Evolutionary conservation across 2,888 invertebrate species (phyloP).

Genomic region (Zaprionus obscuricornis): DNA sequence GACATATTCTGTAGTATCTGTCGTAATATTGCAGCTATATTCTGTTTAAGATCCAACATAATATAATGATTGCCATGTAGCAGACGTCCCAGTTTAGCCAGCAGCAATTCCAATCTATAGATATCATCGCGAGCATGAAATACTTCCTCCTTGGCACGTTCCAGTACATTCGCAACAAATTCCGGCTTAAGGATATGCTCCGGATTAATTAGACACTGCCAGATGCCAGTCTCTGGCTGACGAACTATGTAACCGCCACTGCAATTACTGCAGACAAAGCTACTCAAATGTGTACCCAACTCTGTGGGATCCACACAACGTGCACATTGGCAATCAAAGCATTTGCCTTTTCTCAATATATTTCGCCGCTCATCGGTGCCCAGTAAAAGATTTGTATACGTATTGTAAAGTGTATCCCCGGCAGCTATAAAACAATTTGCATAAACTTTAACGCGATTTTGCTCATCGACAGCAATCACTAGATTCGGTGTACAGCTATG

Average conservation of each 20-base stretch:
- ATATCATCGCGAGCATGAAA: slow-evolving; percentile 82
- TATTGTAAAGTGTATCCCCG: slow-evolving; percentile 87
- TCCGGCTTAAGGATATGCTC: slow-evolving; percentile 70
- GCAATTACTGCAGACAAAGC: slow-evolving; percentile 73
- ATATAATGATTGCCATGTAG: slow-evolving; percentile 88
- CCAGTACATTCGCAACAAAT: slow-evolving; percentile 84
- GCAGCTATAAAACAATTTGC: slow-evolving; percentile 87
- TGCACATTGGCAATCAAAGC: slow-evolving; percentile 88
- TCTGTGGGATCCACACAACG: slow-evolving; percentile 90
- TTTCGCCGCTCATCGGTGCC: slow-evolving; percentile 88
- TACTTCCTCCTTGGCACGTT: slow-evolving; percentile 83
- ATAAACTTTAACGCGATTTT: slow-evolving; percentile 87
- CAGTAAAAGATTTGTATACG: slow-evolving; percentile 89
- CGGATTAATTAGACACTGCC: slow-evolving; percentile 76
- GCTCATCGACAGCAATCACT: slow-evolving; percentile 88
- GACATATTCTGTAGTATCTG: slow-evolving; percentile 84
- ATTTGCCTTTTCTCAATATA: slow-evolving; percentile 88
- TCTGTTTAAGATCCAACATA: slow-evolving; percentile 88
- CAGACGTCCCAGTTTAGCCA: slow-evolving; percentile 85
- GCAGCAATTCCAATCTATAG: slow-evolving; percentile 83
- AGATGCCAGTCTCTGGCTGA: slow-evolving; percentile 42
- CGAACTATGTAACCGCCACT: slow-evolving; percentile 56
- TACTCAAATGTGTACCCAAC: slow-evolving; percentile 88
- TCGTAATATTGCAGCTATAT: slow-evolving; percentile 86
- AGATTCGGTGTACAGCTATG: slow-evolving; percentile 90